Base-by-base conservation (phyloP, 2,888 invertebrate species). In the Ceramica pisi region DNA sequence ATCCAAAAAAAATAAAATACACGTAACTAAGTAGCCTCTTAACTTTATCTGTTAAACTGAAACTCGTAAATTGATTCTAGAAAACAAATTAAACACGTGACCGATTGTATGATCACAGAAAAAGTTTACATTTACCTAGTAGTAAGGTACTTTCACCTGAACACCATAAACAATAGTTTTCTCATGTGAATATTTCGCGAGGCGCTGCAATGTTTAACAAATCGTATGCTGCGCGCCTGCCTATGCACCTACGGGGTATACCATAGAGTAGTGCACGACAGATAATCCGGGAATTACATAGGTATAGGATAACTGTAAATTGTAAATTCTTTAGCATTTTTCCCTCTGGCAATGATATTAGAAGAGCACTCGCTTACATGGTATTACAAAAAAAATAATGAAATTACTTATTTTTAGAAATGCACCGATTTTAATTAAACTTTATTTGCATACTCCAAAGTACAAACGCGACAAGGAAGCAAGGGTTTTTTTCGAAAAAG, bases 151-250 rank as follows among this genome's bases (percentile, higher is more conserved):
- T 6, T 31, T n/a, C 41, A 41, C 16, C 19, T 5, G 9, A 48
- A 41, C 5, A n/a, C 1, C n/a, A 12, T 41, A 55, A 67, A 51
- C 8, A 68, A 59, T 48, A 63, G 63, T 69, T 41, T 53, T 35
- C 57, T 41, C 38, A 6, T 51, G 55, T 55, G 41, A 46, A 16
- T 7, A 60, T 63, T 66, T 65, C 62, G 50, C 8, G 70, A 63
- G 63, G 41, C n/a, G 50, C n/a, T 68, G 56, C 61, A 60, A 26
- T 69, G 56, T 69, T 79, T 62, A 65, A 62, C 79, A 74, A 74
- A 74, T 62, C n/a, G 57, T 62, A 53, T 62, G 38, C 59, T 35
- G 62, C 35, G 26, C 51, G 64, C 68, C 62, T 64, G 64, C 65
- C 62, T 64, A 51, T 69, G 79, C 64, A 73, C 38, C 31, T 51